Conservation (phyloP, 92 coral and sea anemone species). For the Parazoanthus atlanticus region DNA sequence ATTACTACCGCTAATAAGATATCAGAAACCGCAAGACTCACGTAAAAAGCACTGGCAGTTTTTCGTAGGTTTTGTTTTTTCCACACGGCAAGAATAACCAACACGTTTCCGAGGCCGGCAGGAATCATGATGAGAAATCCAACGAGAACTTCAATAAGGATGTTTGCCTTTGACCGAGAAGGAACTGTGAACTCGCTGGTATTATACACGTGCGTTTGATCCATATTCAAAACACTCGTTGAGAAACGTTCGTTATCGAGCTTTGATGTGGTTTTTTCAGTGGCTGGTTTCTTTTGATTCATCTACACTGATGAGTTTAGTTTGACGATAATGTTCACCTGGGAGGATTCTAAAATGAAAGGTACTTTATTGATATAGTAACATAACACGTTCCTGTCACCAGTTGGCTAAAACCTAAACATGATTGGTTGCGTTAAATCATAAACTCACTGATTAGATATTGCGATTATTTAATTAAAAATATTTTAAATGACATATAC, state of each 20-base stretch:
- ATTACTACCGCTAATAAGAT: slow-evolving; percentile 44
- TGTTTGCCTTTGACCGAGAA: slow-evolving; percentile 37
- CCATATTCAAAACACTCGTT: neutral
- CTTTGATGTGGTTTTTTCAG: neutral
- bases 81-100: slow-evolving; percentile 52
- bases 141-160: slow-evolving; percentile 31
- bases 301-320: too few relatives aligned
- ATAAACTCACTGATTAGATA: neutral
- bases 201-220: neutral
- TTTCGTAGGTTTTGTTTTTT: slow-evolving; percentile 48
- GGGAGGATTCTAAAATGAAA: too few relatives aligned
- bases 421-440: neutral
- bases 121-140: slow-evolving; percentile 42
- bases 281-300: neutral
- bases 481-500: too few relatives aligned
- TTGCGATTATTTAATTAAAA: neutral
- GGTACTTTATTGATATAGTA: too few relatives aligned
- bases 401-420: neutral
- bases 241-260: neutral
- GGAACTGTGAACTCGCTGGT: neutral
- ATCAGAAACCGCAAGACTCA: slow-evolving; percentile 50
- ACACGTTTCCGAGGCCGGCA: slow-evolving; percentile 43
- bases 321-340: too few relatives aligned
- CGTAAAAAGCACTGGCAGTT: slow-evolving; percentile 42
- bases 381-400: neutral